Percentiles rank a stretch among this genome's conserved stretches.
These are phyloP conservation scores for Trissoscelio sp. DNA, from an alignment of 2,888 invertebrate species.

Conservation along the genomic window DNA sequence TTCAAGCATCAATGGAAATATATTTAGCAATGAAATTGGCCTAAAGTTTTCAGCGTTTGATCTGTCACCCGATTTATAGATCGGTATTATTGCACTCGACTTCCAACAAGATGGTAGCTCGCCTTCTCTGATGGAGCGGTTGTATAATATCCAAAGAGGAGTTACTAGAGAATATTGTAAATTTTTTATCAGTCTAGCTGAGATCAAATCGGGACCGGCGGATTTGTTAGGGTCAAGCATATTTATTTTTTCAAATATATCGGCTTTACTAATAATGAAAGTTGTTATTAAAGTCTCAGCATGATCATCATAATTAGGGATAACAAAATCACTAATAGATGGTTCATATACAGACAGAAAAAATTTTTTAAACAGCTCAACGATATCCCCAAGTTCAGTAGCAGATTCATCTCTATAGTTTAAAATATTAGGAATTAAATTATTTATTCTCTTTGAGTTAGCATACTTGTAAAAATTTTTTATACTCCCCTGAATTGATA, in stretches of 20 bases:
- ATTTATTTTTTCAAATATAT: not conserved
- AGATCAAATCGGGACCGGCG: constrained; percentile 4
- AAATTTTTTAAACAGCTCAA: constrained; percentile 6
- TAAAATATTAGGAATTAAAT: not conserved
- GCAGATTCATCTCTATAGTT: not conserved
- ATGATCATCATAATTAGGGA: not conserved
- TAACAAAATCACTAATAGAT: not conserved
- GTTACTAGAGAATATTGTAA: not conserved
- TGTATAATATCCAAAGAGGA: constrained; percentile 1
- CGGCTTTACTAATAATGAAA: not conserved
- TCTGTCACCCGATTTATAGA: constrained; percentile 23
- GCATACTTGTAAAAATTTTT: constrained; percentile 16
- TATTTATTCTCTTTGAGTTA: not conserved
- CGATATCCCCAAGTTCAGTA: not conserved
- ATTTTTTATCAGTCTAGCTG: not conserved
- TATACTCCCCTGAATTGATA: not conserved
- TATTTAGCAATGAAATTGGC: constrained; percentile 22
- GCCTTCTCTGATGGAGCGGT: not conserved
- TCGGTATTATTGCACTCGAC: not conserved
- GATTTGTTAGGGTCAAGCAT: not conserved
- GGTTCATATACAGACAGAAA: constrained; percentile 4
- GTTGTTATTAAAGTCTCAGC: not conserved
- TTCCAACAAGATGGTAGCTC: constrained; percentile 10
- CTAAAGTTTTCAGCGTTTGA: constrained; percentile 15
- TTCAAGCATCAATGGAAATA: constrained; percentile 8